These are phyloP conservation scores for Lutjanus campechanus DNA, from an alignment of 2,797 vertebrate species.

Conservation along the genomic window DNA sequence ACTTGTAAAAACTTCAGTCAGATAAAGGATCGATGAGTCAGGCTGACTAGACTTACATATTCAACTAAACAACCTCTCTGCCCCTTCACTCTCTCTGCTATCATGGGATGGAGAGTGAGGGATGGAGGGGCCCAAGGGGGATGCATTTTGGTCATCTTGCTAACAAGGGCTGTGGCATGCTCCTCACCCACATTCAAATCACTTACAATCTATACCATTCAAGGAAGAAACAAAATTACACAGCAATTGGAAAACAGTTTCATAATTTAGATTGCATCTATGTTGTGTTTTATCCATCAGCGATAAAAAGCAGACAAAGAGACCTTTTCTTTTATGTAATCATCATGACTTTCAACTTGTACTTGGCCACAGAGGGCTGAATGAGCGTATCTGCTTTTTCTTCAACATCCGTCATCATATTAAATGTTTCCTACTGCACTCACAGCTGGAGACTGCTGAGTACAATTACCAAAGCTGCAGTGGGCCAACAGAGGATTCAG, in stretches of 20 bases:
- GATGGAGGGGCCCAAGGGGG: too few species aligned
- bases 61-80: too few species aligned
- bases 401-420: conserved; percentile 1
- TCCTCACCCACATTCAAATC: too few species aligned
- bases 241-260: not conserved
- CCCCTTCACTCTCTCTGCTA: too few species aligned
- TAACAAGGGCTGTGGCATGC: too few species aligned
- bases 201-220: too few species aligned
- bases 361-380: not conserved
- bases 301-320: not conserved
- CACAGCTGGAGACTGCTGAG: conserved; percentile 19
- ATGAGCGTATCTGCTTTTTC: not conserved
- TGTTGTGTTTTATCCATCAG: not conserved
- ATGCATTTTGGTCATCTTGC: too few species aligned
- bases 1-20: too few species aligned
- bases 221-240: too few species aligned
- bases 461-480: conserved; percentile 27
- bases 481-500: conserved; percentile 9
- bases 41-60: too few species aligned
- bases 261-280: not conserved
- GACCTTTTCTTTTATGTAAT: not conserved
- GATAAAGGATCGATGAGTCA: too few species aligned
- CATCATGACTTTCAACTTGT: not conserved
- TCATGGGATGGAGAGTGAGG: too few species aligned
- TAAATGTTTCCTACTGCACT: conserved; percentile 10